Base-by-base conservation (phyloP, 2,888 invertebrate species). In the Plusia festucae region DNA sequence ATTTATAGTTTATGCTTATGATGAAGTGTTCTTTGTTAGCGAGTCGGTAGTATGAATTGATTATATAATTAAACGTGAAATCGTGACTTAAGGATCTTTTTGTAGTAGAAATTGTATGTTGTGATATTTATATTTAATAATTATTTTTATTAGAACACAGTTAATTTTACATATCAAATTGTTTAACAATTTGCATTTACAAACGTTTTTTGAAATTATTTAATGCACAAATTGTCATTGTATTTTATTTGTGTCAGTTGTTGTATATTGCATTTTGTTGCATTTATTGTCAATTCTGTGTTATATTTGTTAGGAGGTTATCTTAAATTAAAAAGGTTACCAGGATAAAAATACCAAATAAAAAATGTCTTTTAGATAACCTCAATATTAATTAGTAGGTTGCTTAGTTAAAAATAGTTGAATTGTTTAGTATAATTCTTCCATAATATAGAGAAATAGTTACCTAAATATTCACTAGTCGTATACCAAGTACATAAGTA, bases 181-280 rank as follows among this genome's bases (percentile, higher is more conserved):
- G 89, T 90, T 79, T 78, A 82, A 90, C 87, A 89, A 89, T 90
- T 89, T 88, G 90, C 84, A 85, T 88, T 87, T 84, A 82, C 65
- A 58, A 75, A 73, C 40, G 34, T 71, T 73, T 70, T 62, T 67
- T 68, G 54, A 70, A 77, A 66, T 57, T n/a, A 60, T 68, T 86
- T 81, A 77, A 81, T 85, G 88, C 88, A 88, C 88, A 88, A 89
- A 85, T 76, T 81, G 79, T 78, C 75, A 83, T 78, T 80, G 78
- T 79, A 80, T 74, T 84, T 61, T 58, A 66, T 81, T 78, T 75
- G 32, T 73, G 80, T 80, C 60, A 70, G 32, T 68, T 79, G 62
- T 77, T 75, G 34, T 62, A 58, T 51, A 49, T 53, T 16, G 55
- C 79, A 83, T 84, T 88, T 82, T 85, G 86, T 90, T 90, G 90